Base-by-base conservation (phyloP, 30 jellyfish, hydroid and myxozoan species). In the Hydra vulgaris region DNA sequence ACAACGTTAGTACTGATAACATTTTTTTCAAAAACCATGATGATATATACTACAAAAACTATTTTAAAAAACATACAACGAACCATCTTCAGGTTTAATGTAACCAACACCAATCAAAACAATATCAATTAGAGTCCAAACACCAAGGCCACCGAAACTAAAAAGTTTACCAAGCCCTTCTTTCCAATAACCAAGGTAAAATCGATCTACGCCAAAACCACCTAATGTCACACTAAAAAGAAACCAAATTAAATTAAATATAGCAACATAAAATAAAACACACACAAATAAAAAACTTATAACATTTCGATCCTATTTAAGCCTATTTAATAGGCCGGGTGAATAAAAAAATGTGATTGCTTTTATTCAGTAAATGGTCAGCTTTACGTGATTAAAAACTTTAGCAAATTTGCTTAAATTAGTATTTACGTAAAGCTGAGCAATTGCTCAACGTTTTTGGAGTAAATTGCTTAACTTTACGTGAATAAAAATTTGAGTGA, bases 141-240 rank as follows among this genome's bases (percentile, higher is more conserved):
- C 97, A 12, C 97, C 97, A 8, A 90, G 83, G 4, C 97, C 97
- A 66, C 97, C 97, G 79, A 90, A 85, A 80, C 95, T 90, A 27
- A 90, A 90, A 5, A 90, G 85, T 69, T 90, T 90, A 7, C 97
- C 97, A 23, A 89, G 86, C n/a, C 94, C 97, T 73, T 88, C 95
- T 73, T 82, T 77, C 97, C 97, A 85, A 74, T 85, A 95, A 17
- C 97, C 97, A 68, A 89, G 85, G 54, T 89, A 89, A 70, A 89
- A 89, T 26, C 97, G 88, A 79, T 90, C 97, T 8, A 86, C 95
- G 26, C 97, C 95, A 82, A 90, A 90, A 21, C 97, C 97, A 7
- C 97, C 97, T 66, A 90, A 79, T 0, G 95, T 82, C 24, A 90
- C 66, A 67, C 97, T 90, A 85, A 54, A 81, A 76, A 26, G 69